Conservation (phyloP, 2,888 invertebrate genomes). For the Erpobdella octoculata region DNA sequence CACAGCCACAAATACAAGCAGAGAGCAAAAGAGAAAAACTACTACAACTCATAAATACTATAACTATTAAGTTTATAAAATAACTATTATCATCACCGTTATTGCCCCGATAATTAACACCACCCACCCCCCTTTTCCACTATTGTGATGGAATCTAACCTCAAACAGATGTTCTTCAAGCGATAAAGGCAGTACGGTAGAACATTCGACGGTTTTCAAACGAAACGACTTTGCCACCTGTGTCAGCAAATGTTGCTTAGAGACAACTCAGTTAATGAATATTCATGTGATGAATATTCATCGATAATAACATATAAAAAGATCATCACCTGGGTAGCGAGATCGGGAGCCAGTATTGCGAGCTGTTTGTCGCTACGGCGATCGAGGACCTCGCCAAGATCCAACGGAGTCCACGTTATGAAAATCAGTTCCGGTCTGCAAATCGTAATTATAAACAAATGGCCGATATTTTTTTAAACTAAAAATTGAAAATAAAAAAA, state of each 20-base stretch:
- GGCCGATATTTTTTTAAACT: no score
- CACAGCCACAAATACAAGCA: no score
- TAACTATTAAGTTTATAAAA: neutral
- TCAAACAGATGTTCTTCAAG: constrained; percentile 45
- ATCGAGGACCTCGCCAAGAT: constrained; percentile 41
- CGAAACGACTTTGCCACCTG: constrained; percentile 42
- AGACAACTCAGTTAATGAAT: neutral
- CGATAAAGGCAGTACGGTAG: constrained; percentile 41
- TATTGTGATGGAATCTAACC: constrained; percentile 37
- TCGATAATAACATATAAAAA: no score
- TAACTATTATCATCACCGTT: neutral
- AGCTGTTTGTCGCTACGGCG: constrained; percentile 30
- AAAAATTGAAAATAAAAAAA: neutral
- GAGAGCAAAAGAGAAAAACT: no score
- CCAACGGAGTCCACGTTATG: constrained; percentile 47
- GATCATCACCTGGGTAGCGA: constrained; percentile 47
- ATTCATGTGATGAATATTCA: no score
- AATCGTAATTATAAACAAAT: no score
- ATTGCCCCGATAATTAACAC: neutral
- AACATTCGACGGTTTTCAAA: constrained; percentile 45
- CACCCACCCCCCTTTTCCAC: neutral
- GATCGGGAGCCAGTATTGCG: constrained; percentile 44
- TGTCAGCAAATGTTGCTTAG: no score
- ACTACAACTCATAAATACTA: constrained; percentile 7
- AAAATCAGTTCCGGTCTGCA: constrained; percentile 45